Percentiles rank a stretch among this genome's conserved stretches.
Evolutionary conservation across 2,113 vertebrate genomes (phyloP).

Genomic region (Scolopax mira): DNA sequence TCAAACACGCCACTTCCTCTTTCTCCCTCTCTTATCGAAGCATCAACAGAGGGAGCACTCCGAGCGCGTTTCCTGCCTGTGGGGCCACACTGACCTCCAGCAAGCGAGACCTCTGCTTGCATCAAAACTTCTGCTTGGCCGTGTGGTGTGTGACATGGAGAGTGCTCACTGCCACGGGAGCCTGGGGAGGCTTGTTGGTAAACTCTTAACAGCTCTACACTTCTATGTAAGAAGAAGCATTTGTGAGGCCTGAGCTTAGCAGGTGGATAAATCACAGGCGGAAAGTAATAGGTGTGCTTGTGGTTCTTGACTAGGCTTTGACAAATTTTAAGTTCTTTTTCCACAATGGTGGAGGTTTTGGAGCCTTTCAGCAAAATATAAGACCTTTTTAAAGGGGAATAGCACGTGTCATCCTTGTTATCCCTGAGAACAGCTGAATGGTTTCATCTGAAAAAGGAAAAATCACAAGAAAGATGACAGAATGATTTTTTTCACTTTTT

Average conservation of each 20-base stretch:
- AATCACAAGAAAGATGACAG: not conserved
- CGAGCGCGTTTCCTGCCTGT: not conserved
- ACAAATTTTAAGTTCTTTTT: not conserved
- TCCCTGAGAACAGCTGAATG: not conserved
- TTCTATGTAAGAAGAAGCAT: rapidly evolving
- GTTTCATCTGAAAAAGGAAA: not conserved
- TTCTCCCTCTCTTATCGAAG: not conserved
- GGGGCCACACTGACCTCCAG: not conserved
- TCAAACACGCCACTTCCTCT: not conserved
- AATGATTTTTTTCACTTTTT: not conserved
- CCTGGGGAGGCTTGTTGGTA: not conserved
- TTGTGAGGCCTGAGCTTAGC: not conserved
- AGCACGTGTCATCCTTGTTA: not conserved
- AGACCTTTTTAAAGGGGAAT: not conserved
- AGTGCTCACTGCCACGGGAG: not conserved
- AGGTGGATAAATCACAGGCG: not conserved
- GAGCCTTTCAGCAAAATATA: not conserved
- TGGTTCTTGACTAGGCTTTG: not conserved
- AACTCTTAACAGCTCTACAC: rapidly evolving
- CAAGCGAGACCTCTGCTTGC: not conserved
- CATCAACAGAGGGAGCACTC: conserved; percentile 26
- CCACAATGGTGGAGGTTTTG: not conserved
- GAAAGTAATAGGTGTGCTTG: not conserved
- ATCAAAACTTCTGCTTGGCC: not conserved
- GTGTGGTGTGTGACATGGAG: not conserved